Evolutionary conservation across 2,888 invertebrate genomes (phyloP), one percentile per base, ranked within the genome.

Genomic region (Augiades crinisus): DNA sequence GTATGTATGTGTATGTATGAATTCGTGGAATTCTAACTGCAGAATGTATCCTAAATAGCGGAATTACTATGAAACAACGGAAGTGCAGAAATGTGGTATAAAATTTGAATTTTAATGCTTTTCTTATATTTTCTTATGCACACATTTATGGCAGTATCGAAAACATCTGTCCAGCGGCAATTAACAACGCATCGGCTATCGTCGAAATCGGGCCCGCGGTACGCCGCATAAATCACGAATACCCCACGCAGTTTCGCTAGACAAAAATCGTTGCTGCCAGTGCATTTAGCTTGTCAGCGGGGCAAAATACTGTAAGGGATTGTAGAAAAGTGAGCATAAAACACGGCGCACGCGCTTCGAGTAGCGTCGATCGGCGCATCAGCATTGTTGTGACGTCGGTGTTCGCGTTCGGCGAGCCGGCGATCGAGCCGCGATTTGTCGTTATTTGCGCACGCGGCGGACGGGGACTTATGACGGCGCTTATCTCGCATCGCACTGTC

Each of bases 251-350:
- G 77, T 59, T 77, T 61, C 65, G 71, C 78, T 85, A 86, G 86
- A 86, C 87, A 89, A 86, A 88, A 86, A 86, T 87, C 86, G 71
- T 77, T 67, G 73, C 76, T 74, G 68, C 73, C 72, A 78, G 81
- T 87, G 85, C 81, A 83, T 88, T 82, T 73, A 67, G 62, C 69
- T 70, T 82, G 84, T 76, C 85, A 78, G 62, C 65, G 68, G 62
- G 66, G 72, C 72, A 84, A 83, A 87, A 81, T 79, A 69, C 76
- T 62, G 72, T 77, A 79, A 81, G 70, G 74, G 70, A 81, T 77
- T 78, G 77, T 79, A 75, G 75, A 79, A 79, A 83, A 85, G 81
- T 81, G 64, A 78, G 72, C 83, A 83, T 81, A 81, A 80, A 83
- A 79, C 78, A 81, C 64, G 58, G 72, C 71, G 76, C 75, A 77